Conservation (phyloP, 2,113 vertebrate species). For the Rhipidura dahli region DNA sequence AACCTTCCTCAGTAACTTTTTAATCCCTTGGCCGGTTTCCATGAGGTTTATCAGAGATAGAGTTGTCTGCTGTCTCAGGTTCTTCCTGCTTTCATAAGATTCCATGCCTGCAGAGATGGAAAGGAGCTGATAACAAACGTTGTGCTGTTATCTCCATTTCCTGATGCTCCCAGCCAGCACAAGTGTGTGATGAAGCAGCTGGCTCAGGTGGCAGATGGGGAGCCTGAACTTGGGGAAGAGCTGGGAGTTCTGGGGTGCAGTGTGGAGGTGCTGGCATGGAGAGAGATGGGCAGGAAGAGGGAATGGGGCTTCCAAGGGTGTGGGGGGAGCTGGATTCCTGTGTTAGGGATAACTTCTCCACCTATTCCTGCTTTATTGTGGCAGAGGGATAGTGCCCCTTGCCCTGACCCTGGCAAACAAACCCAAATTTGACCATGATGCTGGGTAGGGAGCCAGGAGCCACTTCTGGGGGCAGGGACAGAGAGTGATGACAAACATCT, state of each 20-base stretch:
- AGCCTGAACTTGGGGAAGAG: accelerated
- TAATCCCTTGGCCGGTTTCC: background rate
- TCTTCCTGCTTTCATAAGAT: background rate
- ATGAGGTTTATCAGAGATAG: background rate
- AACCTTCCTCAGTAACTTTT: background rate
- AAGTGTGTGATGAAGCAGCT: background rate
- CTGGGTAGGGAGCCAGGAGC: background rate
- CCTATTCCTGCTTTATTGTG: background rate
- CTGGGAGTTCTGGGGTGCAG: background rate
- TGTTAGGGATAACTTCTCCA: too few species aligned
- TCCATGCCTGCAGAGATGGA: background rate
- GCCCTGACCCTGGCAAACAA: too few species aligned
- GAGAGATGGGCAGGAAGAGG: background rate
- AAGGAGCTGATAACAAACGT: background rate
- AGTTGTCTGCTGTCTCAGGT: background rate
- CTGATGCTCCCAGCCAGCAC: background rate
- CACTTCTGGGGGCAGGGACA: background rate
- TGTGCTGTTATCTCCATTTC: background rate
- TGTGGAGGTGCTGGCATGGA: background rate
- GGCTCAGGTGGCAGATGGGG: background rate
- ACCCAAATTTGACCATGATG: accelerated
- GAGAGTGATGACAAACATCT: background rate
- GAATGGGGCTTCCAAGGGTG: background rate
- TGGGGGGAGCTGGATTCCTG: background rate
- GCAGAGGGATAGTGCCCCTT: background rate